Conservation (phyloP, 2,888 invertebrate genomes). For the Dynastes maya region DNA sequence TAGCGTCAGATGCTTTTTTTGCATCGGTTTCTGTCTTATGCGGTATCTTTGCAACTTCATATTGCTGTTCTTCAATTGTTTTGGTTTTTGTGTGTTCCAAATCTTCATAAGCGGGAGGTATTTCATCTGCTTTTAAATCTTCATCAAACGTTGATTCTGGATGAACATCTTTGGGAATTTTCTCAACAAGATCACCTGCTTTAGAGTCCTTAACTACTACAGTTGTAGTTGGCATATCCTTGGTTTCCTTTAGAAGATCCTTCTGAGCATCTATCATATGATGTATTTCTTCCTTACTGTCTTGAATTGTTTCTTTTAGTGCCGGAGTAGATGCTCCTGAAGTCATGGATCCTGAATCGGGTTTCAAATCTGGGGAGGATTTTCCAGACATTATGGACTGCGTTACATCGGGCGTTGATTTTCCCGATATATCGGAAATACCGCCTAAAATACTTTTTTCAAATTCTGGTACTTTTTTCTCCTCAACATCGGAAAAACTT, state of each 20-base stretch:
- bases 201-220: neutral
- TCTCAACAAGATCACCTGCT: slow-evolving; percentile 46
- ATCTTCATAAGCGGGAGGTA: slow-evolving; percentile 47
- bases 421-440: slow-evolving; percentile 49
- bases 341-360: neutral
- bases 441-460: neutral
- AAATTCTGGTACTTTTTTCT: neutral
- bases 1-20: slow-evolving; percentile 16
- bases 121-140: slow-evolving; percentile 40
- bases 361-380: slow-evolving; percentile 58
- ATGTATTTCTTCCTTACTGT: slow-evolving; percentile 52
- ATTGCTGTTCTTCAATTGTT: neutral
- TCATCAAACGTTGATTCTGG: slow-evolving; percentile 53
- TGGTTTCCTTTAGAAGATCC: neutral
- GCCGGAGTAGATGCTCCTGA: neutral
- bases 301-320: neutral
- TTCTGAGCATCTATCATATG: slow-evolving; percentile 34
- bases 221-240: neutral
- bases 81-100: slow-evolving; percentile 17
- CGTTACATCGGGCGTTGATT: slow-evolving; percentile 52
- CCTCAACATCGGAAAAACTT: neutral
- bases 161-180: slow-evolving; percentile 52
- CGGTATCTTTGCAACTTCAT: slow-evolving; percentile 31
- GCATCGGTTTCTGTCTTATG: slow-evolving; percentile 9
- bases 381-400: slow-evolving; percentile 54